Evolutionary conservation across 2,888 invertebrate species (phyloP).

Genomic region (Temnothorax ravouxi): DNA sequence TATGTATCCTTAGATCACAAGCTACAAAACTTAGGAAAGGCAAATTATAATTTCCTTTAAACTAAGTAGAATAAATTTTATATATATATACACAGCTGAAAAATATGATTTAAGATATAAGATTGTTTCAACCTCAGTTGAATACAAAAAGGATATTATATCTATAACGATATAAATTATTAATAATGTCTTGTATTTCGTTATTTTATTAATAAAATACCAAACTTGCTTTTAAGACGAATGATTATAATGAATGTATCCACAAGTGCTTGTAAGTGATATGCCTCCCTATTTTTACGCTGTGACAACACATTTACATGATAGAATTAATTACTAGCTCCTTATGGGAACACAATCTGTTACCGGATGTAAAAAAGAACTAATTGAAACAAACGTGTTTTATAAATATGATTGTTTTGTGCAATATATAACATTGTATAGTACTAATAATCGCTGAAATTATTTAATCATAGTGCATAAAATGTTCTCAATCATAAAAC

Average conservation of each 20-base stretch:
- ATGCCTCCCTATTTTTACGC: slow-evolving; percentile 13
- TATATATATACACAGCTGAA: slow-evolving; percentile 52
- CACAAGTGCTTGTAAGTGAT: slow-evolving; percentile 2
- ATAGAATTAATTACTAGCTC: not conserved
- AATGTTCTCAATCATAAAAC: not conserved
- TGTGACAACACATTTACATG: not conserved
- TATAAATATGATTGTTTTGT: slow-evolving; percentile 23
- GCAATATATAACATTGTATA: slow-evolving; percentile 28
- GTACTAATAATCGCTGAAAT: slow-evolving; percentile 1
- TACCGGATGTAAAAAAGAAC: slow-evolving; percentile 2
- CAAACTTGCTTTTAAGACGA: slow-evolving; percentile 70
- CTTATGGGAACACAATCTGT: slow-evolving; percentile 9
- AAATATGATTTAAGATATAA: slow-evolving; percentile 61
- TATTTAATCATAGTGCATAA: slow-evolving; percentile 1
- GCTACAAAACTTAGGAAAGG: slow-evolving; percentile 33
- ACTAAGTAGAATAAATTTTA: slow-evolving; percentile 61
- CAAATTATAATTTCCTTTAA: slow-evolving; percentile 43
- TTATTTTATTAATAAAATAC: slow-evolving; percentile 74
- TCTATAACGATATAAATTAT: slow-evolving; percentile 55
- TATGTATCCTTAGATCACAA: slow-evolving; percentile 63
- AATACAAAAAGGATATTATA: slow-evolving; percentile 54
- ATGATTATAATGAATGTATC: slow-evolving; percentile 44
- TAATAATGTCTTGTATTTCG: slow-evolving; percentile 72
- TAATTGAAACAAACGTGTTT: slow-evolving; percentile 8
- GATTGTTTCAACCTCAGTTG: slow-evolving; percentile 62